phyloP scores from a whole-genome alignment of 1,140 invertebrate genomes.

The Hirudo medicinalis region DNA sequence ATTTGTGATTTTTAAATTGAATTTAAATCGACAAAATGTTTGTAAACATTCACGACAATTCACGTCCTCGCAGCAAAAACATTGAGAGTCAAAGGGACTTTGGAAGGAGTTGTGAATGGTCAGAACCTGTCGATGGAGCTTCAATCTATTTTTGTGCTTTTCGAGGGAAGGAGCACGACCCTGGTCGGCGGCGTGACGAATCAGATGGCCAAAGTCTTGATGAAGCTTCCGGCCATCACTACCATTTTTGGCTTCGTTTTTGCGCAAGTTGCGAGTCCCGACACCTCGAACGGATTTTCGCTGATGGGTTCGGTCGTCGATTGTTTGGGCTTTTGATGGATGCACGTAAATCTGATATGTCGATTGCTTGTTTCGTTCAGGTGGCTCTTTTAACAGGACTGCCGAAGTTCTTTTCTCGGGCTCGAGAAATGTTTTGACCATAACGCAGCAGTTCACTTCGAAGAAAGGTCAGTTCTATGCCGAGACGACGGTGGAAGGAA shows the following conservation, averaged over 20 bases:
- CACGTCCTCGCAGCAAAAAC: too few relatives aligned
- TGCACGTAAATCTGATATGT: too few relatives aligned
- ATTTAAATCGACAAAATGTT: too few relatives aligned
- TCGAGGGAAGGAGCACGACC: background rate
- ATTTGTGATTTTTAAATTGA: too few relatives aligned
- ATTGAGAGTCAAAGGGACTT: too few relatives aligned
- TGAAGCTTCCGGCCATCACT: slow-evolving; percentile 63
- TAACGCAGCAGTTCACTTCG: background rate
- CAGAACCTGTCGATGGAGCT: too few relatives aligned
- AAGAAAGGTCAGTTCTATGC: slow-evolving; percentile 55
- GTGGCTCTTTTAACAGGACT: background rate
- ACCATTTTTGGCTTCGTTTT: slow-evolving; percentile 79
- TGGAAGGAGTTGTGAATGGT: too few relatives aligned
- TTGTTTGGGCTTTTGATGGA: too few relatives aligned
- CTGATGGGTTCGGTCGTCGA: slow-evolving; percentile 49
- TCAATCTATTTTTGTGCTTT: too few relatives aligned
- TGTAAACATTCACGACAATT: too few relatives aligned
- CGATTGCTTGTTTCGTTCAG: background rate
- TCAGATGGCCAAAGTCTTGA: slow-evolving; percentile 48
- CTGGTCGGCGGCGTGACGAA: background rate
- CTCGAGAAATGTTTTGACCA: slow-evolving; percentile 5
- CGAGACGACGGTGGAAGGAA: slow-evolving; percentile 62
- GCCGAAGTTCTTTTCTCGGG: background rate
- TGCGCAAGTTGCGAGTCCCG: slow-evolving; percentile 56
- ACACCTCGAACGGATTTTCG: slow-evolving; percentile 69